Evolutionary conservation across 35 echinoderm and acorn worm genomes (phyloP), one percentile per base, ranked within the genome.

Genomic region (Lytechinus variegatus): DNA sequence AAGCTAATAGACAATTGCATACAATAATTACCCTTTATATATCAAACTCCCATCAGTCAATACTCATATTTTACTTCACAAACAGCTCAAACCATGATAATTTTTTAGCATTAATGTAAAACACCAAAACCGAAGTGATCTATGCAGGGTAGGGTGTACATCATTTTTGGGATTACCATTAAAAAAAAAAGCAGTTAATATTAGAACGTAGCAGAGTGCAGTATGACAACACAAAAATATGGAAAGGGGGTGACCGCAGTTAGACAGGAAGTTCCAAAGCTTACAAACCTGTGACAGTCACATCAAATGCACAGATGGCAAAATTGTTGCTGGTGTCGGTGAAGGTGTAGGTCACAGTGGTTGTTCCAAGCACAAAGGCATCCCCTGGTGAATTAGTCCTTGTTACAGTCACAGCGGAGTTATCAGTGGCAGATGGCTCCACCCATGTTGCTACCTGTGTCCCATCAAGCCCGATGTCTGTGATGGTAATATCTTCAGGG

Each of bases 371-470:
- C n/a, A 27, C 10, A 87, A 97, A 97, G 52, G 10, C 12, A 52
- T 24, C 12, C 13, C 96, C 96, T 10, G 96, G 96, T 27, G 86
- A 21, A 53, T 94, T 60, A 54, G 96, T 53, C 12, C 87, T 53
- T 13, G 91, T 19, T 11, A 86, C 87, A 79, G 91, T 87, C 19
- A 95, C 56, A 8, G 89, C 57, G 21, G 97, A 98, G 10, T 66
- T 54, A 86, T 98, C 97, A 28, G 94, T 98, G 27, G 96, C 97
- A 71, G 96, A 95, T 51, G 97, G 97, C 33, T 66, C 72, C 3
- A 57, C 95, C 97, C 97, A 98, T n/a, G 55, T n/a, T 24, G 93
- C 92, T 7, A 87, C 97, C 54, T 90, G 44, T 21, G 16, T 11
- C 5, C 94, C 86, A 12, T 56, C 93, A 6, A 89, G 44, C 9